These are phyloP conservation scores for Meandrina meandrites DNA, from an alignment of 92 coral and sea anemone species.

Conservation along the genomic window DNA sequence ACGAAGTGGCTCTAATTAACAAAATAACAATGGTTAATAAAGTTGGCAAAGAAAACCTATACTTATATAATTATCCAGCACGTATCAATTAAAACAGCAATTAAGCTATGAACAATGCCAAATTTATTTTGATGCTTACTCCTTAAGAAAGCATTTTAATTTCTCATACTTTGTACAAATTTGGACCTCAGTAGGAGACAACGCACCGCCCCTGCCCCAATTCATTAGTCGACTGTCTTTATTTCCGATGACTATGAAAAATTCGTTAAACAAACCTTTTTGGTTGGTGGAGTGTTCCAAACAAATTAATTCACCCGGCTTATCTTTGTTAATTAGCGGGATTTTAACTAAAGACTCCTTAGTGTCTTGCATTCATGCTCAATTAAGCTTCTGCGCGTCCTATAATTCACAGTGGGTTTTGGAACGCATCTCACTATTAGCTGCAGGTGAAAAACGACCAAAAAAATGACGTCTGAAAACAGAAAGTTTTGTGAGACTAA, in stretches of 20 bases:
- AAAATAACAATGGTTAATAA: background rate
- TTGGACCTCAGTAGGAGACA: background rate
- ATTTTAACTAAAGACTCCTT: background rate
- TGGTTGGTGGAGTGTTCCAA: background rate
- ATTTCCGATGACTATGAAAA: background rate
- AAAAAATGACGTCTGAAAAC: background rate
- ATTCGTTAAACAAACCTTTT: background rate
- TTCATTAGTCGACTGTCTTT: background rate
- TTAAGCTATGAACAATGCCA: background rate
- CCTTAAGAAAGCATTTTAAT: background rate
- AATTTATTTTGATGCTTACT: background rate
- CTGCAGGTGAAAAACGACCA: background rate
- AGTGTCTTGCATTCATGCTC: background rate
- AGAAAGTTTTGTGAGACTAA: background rate
- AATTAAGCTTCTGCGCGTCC: background rate
- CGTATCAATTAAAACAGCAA: background rate
- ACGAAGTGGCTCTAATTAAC: background rate
- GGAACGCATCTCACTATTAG: background rate
- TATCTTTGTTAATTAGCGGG: conserved; percentile 7
- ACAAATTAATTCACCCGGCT: background rate
- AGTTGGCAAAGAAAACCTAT: background rate
- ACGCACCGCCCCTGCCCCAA: background rate
- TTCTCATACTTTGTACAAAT: background rate
- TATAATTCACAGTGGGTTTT: background rate
- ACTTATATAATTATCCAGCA: background rate